Percentiles rank a stretch among this genome's conserved stretches.
These are phyloP conservation scores for Oncorhynchus clarkii DNA, from an alignment of 2,113 vertebrate species.

Conservation along the genomic window DNA sequence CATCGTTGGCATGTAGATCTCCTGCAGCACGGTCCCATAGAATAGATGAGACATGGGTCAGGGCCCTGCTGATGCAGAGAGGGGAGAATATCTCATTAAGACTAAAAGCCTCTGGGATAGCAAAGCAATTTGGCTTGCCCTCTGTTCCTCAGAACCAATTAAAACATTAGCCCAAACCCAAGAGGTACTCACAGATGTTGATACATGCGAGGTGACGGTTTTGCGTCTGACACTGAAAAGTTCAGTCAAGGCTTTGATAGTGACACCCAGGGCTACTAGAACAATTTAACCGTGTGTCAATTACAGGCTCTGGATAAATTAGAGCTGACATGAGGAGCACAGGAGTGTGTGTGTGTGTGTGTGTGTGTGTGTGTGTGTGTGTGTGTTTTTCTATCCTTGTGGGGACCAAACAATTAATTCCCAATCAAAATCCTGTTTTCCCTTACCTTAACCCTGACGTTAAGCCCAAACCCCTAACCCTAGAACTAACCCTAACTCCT, in stretches of 20 bases:
- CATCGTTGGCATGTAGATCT: conserved; percentile 32
- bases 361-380: no score
- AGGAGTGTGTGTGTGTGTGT: not conserved
- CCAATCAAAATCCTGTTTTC: not conserved
- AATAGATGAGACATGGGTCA: conserved; percentile 64
- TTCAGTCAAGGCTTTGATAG: conserved; percentile 38
- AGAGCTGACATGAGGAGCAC: conserved; percentile 18
- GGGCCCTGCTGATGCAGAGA: conserved; percentile 68
- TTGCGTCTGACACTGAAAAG: conserved; percentile 44
- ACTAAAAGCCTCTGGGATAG: conserved; percentile 69
- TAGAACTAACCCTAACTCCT: no score
- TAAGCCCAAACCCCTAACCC: no score
- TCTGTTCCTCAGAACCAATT: conserved; percentile 77
- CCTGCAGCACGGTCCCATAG: conserved; percentile 60
- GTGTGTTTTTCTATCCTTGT: not conserved
- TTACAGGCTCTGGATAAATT: conserved; percentile 39
- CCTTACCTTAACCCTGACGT: no score
- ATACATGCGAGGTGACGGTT: conserved; percentile 47
- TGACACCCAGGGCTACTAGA: conserved; percentile 52
- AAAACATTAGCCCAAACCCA: conserved; percentile 76
- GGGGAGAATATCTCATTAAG: conserved; percentile 75
- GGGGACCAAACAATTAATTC: not conserved
- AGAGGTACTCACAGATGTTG: conserved; percentile 64
- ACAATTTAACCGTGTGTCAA: conserved; percentile 23
- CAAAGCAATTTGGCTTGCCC: conserved; percentile 75